Evolutionary conservation across 2,797 vertebrate genomes (phyloP).

Genomic region (Sus cebifrons): DNA sequence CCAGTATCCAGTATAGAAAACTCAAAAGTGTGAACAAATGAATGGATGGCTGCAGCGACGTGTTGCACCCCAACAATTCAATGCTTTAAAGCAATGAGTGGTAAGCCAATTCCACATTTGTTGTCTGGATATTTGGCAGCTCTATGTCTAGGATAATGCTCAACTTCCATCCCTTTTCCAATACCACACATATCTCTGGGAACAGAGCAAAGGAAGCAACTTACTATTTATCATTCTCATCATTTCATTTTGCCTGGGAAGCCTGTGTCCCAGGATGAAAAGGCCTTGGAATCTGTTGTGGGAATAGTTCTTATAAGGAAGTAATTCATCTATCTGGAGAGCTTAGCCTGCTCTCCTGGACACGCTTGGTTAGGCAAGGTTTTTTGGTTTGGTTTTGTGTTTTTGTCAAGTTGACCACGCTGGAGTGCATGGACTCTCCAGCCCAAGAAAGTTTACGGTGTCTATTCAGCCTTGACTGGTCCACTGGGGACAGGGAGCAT

Average conservation of each 20-base stretch:
- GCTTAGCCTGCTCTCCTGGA: background rate
- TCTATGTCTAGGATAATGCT: background rate
- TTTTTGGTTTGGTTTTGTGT: no score
- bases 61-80: background rate
- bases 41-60: background rate
- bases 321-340: background rate
- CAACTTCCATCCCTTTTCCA: background rate
- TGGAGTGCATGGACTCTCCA: background rate
- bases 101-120: background rate
- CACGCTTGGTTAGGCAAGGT: background rate
- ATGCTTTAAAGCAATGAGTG: background rate
- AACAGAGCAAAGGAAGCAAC: background rate
- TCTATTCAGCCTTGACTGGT: background rate
- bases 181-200: background rate
- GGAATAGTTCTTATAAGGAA: background rate
- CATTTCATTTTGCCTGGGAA: background rate
- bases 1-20: background rate
- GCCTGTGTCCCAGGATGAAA: background rate
- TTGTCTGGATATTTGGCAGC: background rate
- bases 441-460: background rate
- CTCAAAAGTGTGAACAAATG: background rate
- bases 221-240: background rate
- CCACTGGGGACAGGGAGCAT: background rate
- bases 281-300: background rate
- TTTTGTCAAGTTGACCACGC: background rate